A percentile compares a stretch with the other conserved stretches of the same genome.
phyloP scores from a whole-genome alignment of 2,888 invertebrate genomes.

The Drosophila kuntzei region DNA sequence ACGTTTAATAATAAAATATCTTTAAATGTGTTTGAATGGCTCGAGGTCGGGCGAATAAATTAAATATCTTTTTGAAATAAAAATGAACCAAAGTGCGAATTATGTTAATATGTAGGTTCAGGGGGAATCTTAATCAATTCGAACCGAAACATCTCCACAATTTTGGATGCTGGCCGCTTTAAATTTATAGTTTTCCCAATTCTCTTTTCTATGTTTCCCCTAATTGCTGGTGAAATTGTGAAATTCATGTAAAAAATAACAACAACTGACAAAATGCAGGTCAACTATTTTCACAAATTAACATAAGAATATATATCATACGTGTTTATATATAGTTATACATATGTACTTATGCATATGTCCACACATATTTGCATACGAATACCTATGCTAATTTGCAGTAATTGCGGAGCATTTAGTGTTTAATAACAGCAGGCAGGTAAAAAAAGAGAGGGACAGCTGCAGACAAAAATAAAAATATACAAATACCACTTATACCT shows the following conservation, averaged over 20 bases:
- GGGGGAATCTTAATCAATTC: too few relatives aligned
- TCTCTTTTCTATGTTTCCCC: too few relatives aligned
- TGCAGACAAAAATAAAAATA: not conserved
- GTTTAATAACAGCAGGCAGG: constrained; percentile 50
- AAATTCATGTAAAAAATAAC: not conserved
- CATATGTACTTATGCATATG: not conserved
- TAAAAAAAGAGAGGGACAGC: constrained; percentile 4
- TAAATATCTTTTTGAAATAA: too few relatives aligned
- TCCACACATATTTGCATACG: constrained; percentile 21
- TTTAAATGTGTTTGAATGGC: too few relatives aligned
- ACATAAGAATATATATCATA: constrained; percentile 1
- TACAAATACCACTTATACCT: not conserved
- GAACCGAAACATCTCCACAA: too few relatives aligned
- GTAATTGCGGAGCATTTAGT: constrained; percentile 69
- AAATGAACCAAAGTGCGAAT: too few relatives aligned
- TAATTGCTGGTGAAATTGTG: too few relatives aligned
- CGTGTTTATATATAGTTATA: not conserved
- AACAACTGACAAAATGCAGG: not conserved
- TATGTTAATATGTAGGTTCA: too few relatives aligned
- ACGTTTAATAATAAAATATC: too few relatives aligned
- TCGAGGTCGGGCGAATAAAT: too few relatives aligned
- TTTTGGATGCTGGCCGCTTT: too few relatives aligned
- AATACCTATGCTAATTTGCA: constrained; percentile 60
- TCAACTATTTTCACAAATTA: constrained; percentile 16
- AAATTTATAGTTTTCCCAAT: too few relatives aligned